A percentile compares a stretch with the other conserved stretches of the same genome.
phyloP scores from a whole-genome alignment of 2,888 invertebrate species.

The Pachydiplax longipennis region DNA sequence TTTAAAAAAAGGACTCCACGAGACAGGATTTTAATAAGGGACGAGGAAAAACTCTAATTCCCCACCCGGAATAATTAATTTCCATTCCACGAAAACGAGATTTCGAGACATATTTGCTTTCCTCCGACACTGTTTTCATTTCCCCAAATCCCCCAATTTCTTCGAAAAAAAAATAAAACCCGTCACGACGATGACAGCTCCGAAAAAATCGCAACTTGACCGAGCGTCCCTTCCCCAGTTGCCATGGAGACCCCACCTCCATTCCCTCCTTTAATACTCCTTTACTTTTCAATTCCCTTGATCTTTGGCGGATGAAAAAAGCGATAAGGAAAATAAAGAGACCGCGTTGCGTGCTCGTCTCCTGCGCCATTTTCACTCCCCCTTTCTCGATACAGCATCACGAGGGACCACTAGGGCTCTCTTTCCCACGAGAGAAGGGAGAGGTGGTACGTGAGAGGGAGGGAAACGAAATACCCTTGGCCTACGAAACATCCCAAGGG shows the following conservation, averaged over 20 bases:
- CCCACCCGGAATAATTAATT: no score
- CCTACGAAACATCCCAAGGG: slow-evolving; percentile 3
- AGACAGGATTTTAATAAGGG: no score
- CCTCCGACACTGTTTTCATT: no score
- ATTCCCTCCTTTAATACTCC: slow-evolving; percentile 8
- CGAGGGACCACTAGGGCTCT: background rate
- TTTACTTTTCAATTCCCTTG: slow-evolving; percentile 43
- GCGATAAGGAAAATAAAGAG: slow-evolving; percentile 23
- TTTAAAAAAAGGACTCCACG: no score
- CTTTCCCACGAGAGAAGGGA: background rate
- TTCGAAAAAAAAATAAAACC: no score
- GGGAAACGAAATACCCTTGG: background rate
- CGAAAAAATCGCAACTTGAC: background rate
- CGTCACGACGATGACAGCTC: background rate
- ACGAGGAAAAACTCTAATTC: no score
- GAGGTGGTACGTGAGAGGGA: background rate
- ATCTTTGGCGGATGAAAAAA: slow-evolving; percentile 32
- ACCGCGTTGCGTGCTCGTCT: background rate
- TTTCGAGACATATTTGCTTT: no score
- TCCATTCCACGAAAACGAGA: no score
- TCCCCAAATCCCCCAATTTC: no score
- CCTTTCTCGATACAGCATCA: background rate
- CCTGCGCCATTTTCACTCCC: background rate
- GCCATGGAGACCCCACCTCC: background rate
- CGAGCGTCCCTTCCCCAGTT: background rate